Percentiles rank a stretch among this genome's conserved stretches.
These are phyloP conservation scores for Lytechinus pictus DNA, from an alignment of 35 echinoderm and acorn worm species.

Conservation along the genomic window DNA sequence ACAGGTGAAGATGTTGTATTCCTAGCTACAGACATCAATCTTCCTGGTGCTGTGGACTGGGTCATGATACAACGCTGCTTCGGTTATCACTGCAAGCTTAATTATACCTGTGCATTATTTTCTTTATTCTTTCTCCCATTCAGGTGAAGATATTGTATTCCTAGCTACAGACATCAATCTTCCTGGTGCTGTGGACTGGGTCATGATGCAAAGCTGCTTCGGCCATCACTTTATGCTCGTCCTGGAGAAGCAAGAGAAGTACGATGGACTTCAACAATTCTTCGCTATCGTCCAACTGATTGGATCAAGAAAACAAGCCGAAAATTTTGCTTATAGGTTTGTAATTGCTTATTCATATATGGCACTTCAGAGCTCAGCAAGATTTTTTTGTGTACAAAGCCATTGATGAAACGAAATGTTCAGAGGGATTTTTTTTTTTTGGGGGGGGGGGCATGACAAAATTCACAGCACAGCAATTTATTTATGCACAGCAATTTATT, in stretches of 20 bases:
- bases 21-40: constrained; percentile 95
- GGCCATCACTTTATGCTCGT: constrained; percentile 99
- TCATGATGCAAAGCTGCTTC: constrained; percentile 99
- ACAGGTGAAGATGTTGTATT: constrained; percentile 99
- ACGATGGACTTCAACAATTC: constrained; percentile 96
- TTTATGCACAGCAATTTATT: no score
- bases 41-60: constrained; percentile 96
- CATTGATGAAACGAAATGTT: no score
- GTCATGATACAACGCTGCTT: constrained; percentile 99
- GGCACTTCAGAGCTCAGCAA: no score
- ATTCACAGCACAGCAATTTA: no score
- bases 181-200: constrained; percentile 98
- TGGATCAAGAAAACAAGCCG: constrained; percentile 96
- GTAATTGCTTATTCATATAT: background rate
- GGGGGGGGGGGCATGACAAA: no score
- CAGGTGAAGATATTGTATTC: constrained; percentile 99
- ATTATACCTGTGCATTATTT: constrained; percentile 47
- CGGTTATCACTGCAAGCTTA: constrained; percentile 94
- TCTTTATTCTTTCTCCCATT: background rate
- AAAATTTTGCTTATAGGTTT: constrained; percentile 99
- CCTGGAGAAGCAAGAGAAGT: constrained; percentile 98
- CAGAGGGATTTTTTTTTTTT: no score
- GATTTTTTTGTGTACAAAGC: no score
- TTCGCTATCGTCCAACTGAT: constrained; percentile 99
- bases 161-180: constrained; percentile 98